Conservation (phyloP, 2,888 invertebrate species). For the Neocrepidodera transversa region DNA sequence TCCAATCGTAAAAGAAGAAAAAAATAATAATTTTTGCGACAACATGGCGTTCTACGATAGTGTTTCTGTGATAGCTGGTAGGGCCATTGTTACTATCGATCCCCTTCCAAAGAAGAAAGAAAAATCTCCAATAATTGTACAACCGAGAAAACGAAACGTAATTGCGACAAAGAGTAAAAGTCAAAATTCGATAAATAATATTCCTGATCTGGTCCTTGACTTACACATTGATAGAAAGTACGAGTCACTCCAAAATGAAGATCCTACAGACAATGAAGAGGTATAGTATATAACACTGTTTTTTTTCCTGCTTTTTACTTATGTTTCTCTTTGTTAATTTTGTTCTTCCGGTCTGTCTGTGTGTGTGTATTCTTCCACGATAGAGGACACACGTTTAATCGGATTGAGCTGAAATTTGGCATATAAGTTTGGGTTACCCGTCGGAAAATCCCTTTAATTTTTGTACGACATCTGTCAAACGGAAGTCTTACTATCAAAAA, state of each 20-base stretch:
- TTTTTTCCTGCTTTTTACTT: too few species aligned
- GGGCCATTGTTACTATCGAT: slow-evolving; percentile 59
- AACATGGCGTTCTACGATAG: slow-evolving; percentile 60
- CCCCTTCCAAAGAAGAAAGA: slow-evolving; percentile 48
- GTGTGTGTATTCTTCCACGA: too few species aligned
- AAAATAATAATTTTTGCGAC: slow-evolving; percentile 57
- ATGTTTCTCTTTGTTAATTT: too few species aligned
- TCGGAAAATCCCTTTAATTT: too few species aligned
- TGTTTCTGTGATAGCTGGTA: slow-evolving; percentile 57
- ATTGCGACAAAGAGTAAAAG: slow-evolving; percentile 41
- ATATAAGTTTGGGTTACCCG: too few species aligned
- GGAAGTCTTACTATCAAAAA: too few species aligned
- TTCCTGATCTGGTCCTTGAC: slow-evolving; percentile 28
- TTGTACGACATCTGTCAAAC: too few species aligned
- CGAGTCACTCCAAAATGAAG: slow-evolving; percentile 8
- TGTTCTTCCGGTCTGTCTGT: too few species aligned
- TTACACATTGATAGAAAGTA: slow-evolving; percentile 30
- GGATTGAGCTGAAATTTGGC: too few species aligned
- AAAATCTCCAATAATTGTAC: slow-evolving; percentile 36
- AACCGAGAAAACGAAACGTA: slow-evolving; percentile 50
- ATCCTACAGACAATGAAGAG: slow-evolving; percentile 16
- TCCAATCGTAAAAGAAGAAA: slow-evolving; percentile 48
- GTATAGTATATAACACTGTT: too few species aligned
- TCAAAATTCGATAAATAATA: slow-evolving; percentile 27
- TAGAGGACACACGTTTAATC: too few species aligned